Percentiles rank a stretch among this genome's conserved stretches.
Evolutionary conservation across 2,113 vertebrate species (phyloP).

Genomic region (Gnathonemus longibarbis): DNA sequence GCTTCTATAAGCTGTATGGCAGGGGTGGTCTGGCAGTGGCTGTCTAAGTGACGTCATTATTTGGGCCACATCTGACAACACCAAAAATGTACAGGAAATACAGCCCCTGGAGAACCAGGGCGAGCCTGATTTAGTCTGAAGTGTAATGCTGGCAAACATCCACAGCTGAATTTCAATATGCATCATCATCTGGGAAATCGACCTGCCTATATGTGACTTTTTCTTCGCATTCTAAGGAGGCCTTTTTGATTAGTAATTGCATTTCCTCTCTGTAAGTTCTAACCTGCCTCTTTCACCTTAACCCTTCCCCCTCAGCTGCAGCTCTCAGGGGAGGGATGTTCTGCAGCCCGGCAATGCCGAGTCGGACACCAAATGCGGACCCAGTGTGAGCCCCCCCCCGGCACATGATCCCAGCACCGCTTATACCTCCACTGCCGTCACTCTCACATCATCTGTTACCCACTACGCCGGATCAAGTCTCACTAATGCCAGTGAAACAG

Average conservation of each 20-base stretch:
- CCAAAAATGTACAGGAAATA: not conserved
- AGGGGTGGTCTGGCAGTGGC: not conserved
- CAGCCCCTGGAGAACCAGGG: not conserved
- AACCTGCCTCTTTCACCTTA: not conserved
- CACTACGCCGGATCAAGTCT: not conserved
- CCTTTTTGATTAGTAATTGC: not conserved
- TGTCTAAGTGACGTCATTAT: not conserved
- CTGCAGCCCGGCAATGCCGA: not conserved
- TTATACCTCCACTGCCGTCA: not conserved
- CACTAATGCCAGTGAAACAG: not conserved
- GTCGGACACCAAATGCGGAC: conserved; percentile 1
- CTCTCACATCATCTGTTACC: not conserved
- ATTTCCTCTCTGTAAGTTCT: not conserved
- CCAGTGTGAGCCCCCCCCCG: not conserved
- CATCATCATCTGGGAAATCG: not conserved
- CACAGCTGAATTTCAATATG: not conserved
- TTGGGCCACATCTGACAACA: not conserved
- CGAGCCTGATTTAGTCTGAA: not conserved
- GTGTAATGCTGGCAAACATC: not conserved
- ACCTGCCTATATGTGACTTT: not conserved
- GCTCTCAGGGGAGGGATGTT: not conserved
- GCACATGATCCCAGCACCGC: not conserved
- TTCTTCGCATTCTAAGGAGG: not conserved
- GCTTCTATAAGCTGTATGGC: not conserved
- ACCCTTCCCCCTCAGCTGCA: not conserved